phyloP scores from a whole-genome alignment of 2,113 vertebrate species.

The Corapipo altera region DNA sequence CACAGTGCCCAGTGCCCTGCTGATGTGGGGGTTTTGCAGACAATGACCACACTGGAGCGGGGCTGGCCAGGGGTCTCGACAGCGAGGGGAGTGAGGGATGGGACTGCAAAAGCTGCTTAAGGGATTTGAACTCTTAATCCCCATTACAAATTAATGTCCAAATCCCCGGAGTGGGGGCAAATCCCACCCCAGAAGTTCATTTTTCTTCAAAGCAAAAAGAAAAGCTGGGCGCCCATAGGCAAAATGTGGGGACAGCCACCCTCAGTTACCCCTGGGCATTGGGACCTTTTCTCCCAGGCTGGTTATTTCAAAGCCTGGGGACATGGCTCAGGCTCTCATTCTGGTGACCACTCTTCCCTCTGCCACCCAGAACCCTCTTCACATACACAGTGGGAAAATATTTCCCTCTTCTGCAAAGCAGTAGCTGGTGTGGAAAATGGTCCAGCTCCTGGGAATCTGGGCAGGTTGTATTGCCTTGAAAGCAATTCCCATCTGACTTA shows the following conservation, averaged over 20 bases:
- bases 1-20: accelerated
- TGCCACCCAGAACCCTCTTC: not conserved
- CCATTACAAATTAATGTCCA: constrained; percentile 58
- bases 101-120: constrained; percentile 60
- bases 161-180: constrained; percentile 42
- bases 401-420: not conserved
- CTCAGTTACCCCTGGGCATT: accelerated
- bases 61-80: not conserved
- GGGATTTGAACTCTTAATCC: constrained; percentile 58
- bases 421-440: not conserved
- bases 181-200: constrained; percentile 41
- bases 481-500: not conserved
- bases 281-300: not conserved
- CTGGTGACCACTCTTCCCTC: accelerated
- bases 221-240: accelerated
- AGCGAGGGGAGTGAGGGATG: not conserved
- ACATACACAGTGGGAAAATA: not conserved
- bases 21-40: not conserved
- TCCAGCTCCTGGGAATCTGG: not conserved
- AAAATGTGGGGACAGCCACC: not conserved
- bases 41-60: accelerated
- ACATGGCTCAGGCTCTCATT: accelerated
- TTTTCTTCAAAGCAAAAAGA: constrained; percentile 2
- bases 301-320: not conserved
- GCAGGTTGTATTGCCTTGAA: not conserved